Conservation (phyloP, 2,113 vertebrate genomes). For the Rattus norvegicus region DNA sequence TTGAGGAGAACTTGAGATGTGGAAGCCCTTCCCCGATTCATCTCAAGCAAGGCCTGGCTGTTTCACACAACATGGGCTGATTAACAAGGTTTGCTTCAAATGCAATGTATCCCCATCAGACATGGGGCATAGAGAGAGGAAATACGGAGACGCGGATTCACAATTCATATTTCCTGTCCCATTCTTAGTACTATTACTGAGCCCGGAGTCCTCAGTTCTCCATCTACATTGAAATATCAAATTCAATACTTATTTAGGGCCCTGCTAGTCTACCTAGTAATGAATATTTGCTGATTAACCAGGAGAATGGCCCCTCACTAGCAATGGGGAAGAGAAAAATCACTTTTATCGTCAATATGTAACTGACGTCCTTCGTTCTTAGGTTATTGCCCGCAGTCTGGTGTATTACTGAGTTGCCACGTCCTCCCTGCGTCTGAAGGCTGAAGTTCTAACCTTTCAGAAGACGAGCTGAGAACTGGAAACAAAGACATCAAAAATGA, state of each 20-base stretch:
- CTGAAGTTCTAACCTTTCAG: neutral
- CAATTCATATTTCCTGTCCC: neutral
- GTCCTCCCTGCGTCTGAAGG: neutral
- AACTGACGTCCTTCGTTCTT: slow-evolving; percentile 6
- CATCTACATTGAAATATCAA: neutral
- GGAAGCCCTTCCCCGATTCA: neutral
- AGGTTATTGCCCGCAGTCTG: neutral
- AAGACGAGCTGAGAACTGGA: neutral
- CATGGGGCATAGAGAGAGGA: neutral
- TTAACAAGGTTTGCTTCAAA: neutral
- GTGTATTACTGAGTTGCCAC: neutral
- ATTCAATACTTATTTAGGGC: neutral
- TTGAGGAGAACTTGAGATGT: neutral
- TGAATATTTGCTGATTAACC: neutral
- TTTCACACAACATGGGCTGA: neutral
- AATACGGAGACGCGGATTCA: neutral
- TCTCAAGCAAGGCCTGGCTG: neutral
- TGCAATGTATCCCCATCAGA: neutral
- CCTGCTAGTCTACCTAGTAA: neutral
- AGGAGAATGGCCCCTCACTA: neutral
- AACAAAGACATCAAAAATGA: neutral
- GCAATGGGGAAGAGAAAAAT: neutral
- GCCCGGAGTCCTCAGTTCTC: neutral
- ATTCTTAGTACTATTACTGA: neutral
- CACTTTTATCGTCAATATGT: neutral